A percentile compares a stretch with the other conserved stretches of the same genome.
phyloP scores from a whole-genome alignment of 2,113 vertebrate species.

The Phoxinus phoxinus region DNA sequence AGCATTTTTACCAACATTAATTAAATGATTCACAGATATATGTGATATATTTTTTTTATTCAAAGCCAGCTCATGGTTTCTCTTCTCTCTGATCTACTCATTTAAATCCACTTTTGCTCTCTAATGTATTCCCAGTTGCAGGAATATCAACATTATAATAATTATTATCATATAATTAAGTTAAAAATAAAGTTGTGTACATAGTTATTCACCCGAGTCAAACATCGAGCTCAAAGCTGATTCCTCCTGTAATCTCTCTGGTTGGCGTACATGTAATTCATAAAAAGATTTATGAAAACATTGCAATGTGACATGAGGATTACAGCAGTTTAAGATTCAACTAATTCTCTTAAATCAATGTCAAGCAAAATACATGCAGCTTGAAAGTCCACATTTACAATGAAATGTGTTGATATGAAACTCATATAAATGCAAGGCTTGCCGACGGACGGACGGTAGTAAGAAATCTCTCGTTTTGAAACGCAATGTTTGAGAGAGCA shows the following conservation, averaged over 20 bases:
- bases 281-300: not conserved
- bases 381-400: not conserved
- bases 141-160: not conserved
- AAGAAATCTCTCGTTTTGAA: slow-evolving; percentile 5
- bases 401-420: not conserved
- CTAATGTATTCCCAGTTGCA: not conserved
- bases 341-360: too few relatives aligned
- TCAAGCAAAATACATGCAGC: not conserved
- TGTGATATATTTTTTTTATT: not conserved
- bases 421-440: not conserved
- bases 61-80: not conserved
- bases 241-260: not conserved
- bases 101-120: not conserved
- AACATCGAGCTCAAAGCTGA: not conserved
- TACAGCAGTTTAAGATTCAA: not conserved
- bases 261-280: not conserved
- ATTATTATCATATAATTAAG: not conserved
- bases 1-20: not conserved
- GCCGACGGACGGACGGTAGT: too few relatives aligned
- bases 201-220: not conserved
- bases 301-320: not conserved
- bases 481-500: slow-evolving; percentile 22
- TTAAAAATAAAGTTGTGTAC: not conserved
- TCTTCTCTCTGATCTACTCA: not conserved
- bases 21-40: not conserved